Percentiles rank a stretch among this genome's conserved stretches.
phyloP scores from a whole-genome alignment of 2,797 vertebrate genomes.

The Acridotheres tristis region DNA sequence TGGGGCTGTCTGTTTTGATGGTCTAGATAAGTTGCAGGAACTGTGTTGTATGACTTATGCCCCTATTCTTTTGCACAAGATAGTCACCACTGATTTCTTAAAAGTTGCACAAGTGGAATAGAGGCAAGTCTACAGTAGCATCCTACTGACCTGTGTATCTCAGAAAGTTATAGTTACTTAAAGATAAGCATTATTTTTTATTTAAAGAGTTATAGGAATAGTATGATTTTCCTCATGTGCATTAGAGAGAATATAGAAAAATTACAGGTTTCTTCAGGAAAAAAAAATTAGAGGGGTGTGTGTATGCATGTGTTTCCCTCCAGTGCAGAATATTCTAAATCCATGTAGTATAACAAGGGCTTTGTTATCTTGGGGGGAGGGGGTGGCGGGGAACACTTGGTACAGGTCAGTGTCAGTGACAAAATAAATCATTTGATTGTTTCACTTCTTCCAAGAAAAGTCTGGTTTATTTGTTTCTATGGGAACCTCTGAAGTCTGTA shows the following conservation, averaged over 20 bases:
- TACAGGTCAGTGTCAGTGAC: background rate
- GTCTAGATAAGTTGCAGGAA: background rate
- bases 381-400: background rate
- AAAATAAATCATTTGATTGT: background rate
- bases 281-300: background rate
- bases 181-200: background rate
- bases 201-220: background rate
- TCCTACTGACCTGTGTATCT: background rate
- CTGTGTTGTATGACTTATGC: background rate
- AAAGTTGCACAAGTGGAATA: background rate
- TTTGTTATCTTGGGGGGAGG: background rate
- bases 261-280: background rate
- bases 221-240: background rate
- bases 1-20: background rate
- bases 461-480: slow-evolving; percentile 13
- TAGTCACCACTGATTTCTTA: background rate
- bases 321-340: background rate
- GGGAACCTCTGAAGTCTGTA: slow-evolving; percentile 9
- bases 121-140: background rate
- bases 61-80: background rate
- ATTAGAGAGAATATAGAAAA: background rate
- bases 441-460: background rate
- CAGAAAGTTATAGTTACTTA: background rate
- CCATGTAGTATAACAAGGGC: background rate
- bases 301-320: background rate